Base-by-base conservation (phyloP, 1,140 invertebrate genomes). In the Heliothis subflexa region DNA sequence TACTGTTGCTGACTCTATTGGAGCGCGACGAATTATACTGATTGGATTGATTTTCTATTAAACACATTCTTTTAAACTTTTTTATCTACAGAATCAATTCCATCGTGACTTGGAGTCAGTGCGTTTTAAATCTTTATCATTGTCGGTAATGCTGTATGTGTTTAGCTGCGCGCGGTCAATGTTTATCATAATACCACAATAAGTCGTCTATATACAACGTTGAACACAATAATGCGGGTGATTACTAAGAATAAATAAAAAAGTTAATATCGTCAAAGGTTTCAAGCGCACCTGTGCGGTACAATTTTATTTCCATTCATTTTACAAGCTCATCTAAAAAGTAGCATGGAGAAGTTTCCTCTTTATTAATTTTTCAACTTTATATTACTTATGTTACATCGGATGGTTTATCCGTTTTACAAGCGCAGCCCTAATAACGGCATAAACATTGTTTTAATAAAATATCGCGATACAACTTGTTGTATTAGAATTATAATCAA, bases 361-460 rank as follows among this genome's bases (percentile, higher is more conserved):
- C 92, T 93, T 94, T 94, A 94, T 94, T 94, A 94, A 94, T 94
- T 94, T 94, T 94, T 93, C 90, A 94, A 94, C 91, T 94, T 94
- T 92, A 90, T 93, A 94, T 93, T 94, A 90, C 90, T 92, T 91
- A 78, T 81, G 81, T 83, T 90, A 85, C 89, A 88, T 88, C 90
- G 80, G 88, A 88, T 85, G 85, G 85, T 90, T 91, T 83, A 89
- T 89, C 86, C 86, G 80, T 88, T 83, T 85, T 80, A 81, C 80
- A 59, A 74, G 70, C 81, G 68, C 71, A 59, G 55, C 78, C 54
- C 45, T 61, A 75, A 81, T 79, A 79, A 77, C 52, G 71, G 75
- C 68, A 79, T 76, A 55, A 77, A 77, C 74, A 77, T 55, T 77
- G 74, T 77, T 54, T 68, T 77, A 77, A 68, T 68, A 68, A 66